Evolutionary conservation across 2,888 invertebrate genomes (phyloP), one percentile per base, ranked within the genome.

Genomic region (Orthonevra nobilis): DNA sequence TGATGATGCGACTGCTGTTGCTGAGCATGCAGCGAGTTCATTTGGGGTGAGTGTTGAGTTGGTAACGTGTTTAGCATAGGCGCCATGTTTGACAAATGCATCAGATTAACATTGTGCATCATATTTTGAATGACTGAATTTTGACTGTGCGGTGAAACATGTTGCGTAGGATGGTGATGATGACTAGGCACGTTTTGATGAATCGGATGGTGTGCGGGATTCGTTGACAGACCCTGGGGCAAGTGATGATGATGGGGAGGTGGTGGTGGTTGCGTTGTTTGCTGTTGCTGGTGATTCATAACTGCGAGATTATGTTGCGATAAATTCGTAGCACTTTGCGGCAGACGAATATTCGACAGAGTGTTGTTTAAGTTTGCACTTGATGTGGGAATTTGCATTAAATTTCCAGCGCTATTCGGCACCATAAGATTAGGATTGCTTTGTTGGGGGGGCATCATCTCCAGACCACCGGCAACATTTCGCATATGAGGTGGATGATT

Each of bases 401-500:
- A 15, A 64, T 81, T 81, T 26, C 63, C 69, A 28, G 50, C 30
- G 30, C 56, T 79, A 38, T 73, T 79, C 42, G 79, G 79, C 19
- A 66, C 79, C 68, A 79, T 73, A 14, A 79, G 42, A 36, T 9
- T 54, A 1, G 79, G 30, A 30, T 73, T 79, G 38, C 23, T 79
- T 9, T 79, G 79, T 23, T 72, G 73, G 0, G 73, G 72, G 1
- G 79, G 79, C 68, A 68, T 73, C 38, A 69, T 66, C 30, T 73
- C 69, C 1, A 81, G 30, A 7, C 81, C 61, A 1, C 81, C 81
- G n/a, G 61, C 50, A 17, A 52, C 64, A 9, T 73, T 48, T 40
- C 88, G 88, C 86, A 89, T 89, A 72, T 89, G 89, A 0, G 89
- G 89, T 63, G 86, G 84, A 81, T 89, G 89, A 79, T 89, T 89